Conservation (phyloP, 2,888 invertebrate species). For the Scelioninae gen. 2 region DNA sequence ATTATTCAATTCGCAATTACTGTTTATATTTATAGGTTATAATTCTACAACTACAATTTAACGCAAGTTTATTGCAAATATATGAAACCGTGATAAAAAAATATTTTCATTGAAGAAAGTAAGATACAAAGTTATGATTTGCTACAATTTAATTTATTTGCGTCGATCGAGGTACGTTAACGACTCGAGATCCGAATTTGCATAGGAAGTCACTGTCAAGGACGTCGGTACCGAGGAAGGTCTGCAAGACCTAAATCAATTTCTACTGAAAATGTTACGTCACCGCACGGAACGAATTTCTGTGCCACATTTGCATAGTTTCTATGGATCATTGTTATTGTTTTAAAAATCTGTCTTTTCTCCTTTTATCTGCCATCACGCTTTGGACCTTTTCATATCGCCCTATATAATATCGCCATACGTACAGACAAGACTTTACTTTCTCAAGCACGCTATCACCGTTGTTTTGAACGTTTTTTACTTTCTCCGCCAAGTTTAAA, state of each 20-base stretch:
- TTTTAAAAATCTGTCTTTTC: conserved; percentile 40
- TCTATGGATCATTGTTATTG: conserved; percentile 44
- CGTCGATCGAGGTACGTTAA: no score
- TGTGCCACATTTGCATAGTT: conserved; percentile 42
- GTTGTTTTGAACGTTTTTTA: conserved; percentile 68
- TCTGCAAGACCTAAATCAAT: conserved; percentile 24
- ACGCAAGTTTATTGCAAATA: no score
- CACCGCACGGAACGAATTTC: conserved; percentile 16
- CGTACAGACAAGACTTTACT: conserved; percentile 68
- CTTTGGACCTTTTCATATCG: conserved; percentile 58
- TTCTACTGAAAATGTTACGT: conserved; percentile 33
- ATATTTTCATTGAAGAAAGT: no score
- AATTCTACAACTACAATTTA: no score
- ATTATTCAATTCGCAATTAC: no score
- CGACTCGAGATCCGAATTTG: conserved; percentile 10
- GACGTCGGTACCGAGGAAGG: conserved; percentile 30
- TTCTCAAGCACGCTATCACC: conserved; percentile 69
- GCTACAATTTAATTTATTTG: no score
- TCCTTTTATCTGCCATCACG: conserved; percentile 49
- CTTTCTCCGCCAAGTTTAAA: conserved; percentile 71
- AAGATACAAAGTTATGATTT: no score
- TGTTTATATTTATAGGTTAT: no score
- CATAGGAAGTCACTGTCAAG: conserved; percentile 46
- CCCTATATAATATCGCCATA: conserved; percentile 64
- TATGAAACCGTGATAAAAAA: no score